These are phyloP conservation scores for Tursiops truncatus DNA, from an alignment of 2,113 vertebrate genomes.

Conservation along the genomic window DNA sequence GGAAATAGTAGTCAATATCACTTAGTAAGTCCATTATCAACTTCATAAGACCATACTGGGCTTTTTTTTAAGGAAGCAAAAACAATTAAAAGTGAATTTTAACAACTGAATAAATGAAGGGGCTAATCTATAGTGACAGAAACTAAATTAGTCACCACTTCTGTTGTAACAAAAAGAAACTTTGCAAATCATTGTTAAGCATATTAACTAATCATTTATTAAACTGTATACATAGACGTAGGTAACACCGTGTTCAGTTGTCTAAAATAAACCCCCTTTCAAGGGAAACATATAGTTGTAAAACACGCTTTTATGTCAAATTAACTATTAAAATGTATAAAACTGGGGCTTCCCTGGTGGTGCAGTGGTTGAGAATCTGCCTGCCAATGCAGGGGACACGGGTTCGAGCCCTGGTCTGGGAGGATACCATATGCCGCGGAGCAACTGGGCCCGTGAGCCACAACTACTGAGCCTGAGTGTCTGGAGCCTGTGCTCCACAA, in stretches of 20 bases:
- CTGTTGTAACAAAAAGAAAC: slow-evolving; percentile 47
- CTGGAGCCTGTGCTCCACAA: too few species aligned
- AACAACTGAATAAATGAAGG: slow-evolving; percentile 62
- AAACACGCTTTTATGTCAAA: background rate
- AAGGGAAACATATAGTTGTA: background rate
- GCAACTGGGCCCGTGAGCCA: too few species aligned
- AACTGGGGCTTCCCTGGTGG: background rate
- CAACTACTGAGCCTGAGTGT: too few species aligned
- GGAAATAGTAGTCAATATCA: slow-evolving; percentile 78
- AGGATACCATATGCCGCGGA: rapidly evolving
- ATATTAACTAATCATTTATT: slow-evolving; percentile 64
- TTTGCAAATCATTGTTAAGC: slow-evolving; percentile 39
- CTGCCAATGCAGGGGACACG: too few species aligned
- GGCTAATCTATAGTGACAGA: slow-evolving; percentile 55
- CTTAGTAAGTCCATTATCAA: slow-evolving; percentile 81
- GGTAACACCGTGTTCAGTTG: slow-evolving; percentile 29
- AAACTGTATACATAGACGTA: background rate
- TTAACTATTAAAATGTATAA: background rate
- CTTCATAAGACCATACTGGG: slow-evolving; percentile 57
- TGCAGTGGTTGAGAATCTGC: too few species aligned
- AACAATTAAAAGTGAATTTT: slow-evolving; percentile 78
- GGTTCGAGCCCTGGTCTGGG: too few species aligned
- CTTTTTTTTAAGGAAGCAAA: slow-evolving; percentile 72
- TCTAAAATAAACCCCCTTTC: slow-evolving; percentile 40
- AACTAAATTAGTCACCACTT: slow-evolving; percentile 69